These are phyloP conservation scores for Climacteris rufus DNA, from an alignment of 2,113 vertebrate species.

Conservation along the genomic window DNA sequence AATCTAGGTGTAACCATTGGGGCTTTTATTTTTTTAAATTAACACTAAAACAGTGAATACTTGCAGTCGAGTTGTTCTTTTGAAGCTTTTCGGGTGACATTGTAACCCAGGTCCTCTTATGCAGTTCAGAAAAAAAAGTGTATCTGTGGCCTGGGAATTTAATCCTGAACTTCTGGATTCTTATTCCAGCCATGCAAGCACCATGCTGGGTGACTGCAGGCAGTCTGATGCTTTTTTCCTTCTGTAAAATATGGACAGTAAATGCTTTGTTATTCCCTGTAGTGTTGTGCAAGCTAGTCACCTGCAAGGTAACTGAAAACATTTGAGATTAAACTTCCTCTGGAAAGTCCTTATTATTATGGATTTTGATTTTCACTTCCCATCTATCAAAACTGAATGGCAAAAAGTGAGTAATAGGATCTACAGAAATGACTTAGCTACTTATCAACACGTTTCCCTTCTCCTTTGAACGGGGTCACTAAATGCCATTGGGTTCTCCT, in stretches of 20 bases:
- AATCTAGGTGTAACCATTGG: background rate
- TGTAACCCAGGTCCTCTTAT: background rate
- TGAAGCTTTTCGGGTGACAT: background rate
- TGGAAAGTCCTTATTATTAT: background rate
- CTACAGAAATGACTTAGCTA: background rate
- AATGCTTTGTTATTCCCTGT: background rate
- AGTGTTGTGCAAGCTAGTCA: background rate
- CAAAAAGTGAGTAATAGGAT: background rate
- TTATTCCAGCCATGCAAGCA: background rate
- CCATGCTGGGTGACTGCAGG: background rate
- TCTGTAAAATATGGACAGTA: background rate
- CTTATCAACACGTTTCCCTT: background rate
- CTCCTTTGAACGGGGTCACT: background rate
- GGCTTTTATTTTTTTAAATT: background rate
- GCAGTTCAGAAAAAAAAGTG: background rate
- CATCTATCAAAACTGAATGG: background rate
- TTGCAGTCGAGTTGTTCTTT: background rate
- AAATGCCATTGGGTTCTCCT: background rate
- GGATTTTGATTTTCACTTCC: background rate
- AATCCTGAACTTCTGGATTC: background rate
- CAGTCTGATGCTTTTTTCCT: background rate
- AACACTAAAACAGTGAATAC: background rate
- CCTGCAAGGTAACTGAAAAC: background rate
- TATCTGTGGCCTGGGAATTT: background rate
- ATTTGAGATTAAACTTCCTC: background rate